A percentile compares a stretch with the other conserved stretches of the same genome.
phyloP scores from a whole-genome alignment of 2,888 invertebrate species.

The Dynastes hyllus region DNA sequence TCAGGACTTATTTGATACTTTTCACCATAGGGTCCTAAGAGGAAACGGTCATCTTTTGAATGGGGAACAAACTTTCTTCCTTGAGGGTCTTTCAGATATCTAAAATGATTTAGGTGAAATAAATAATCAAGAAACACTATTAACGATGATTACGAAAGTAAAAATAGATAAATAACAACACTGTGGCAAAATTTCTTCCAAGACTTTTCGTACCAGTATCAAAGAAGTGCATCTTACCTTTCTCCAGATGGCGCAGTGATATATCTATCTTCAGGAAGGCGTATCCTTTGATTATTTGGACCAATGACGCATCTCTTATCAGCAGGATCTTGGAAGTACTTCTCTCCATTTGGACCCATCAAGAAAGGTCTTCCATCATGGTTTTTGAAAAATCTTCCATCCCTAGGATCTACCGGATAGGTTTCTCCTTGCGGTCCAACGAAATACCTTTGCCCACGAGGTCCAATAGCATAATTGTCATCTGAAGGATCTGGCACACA shows the following conservation, averaged over 20 bases:
- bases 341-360: slow-evolving; percentile 44
- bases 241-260: slow-evolving; percentile 43
- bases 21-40: slow-evolving; percentile 38
- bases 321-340: slow-evolving; percentile 39
- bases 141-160: neutral
- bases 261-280: slow-evolving; percentile 44
- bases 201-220: too few species aligned
- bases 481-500: slow-evolving; percentile 45
- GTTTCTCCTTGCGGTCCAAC: slow-evolving; percentile 44
- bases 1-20: slow-evolving; percentile 45
- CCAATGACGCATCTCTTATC: slow-evolving; percentile 40
- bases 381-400: slow-evolving; percentile 46
- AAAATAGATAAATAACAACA: too few species aligned
- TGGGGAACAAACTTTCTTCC: slow-evolving; percentile 46
- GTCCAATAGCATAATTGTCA: slow-evolving; percentile 48
- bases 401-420: slow-evolving; percentile 42
- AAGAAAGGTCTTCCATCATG: slow-evolving; percentile 26
- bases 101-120: slow-evolving; percentile 1
- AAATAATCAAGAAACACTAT: neutral
- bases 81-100: slow-evolving; percentile 40
- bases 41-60: slow-evolving; percentile 45
- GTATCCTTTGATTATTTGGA: slow-evolving; percentile 46
- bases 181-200: too few species aligned
- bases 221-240: slow-evolving; percentile 9
- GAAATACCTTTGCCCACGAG: slow-evolving; percentile 38